Evolutionary conservation across 2,797 vertebrate genomes (phyloP), one percentile per base, ranked within the genome.

Genomic region (Philypnodon macrostomus): DNA sequence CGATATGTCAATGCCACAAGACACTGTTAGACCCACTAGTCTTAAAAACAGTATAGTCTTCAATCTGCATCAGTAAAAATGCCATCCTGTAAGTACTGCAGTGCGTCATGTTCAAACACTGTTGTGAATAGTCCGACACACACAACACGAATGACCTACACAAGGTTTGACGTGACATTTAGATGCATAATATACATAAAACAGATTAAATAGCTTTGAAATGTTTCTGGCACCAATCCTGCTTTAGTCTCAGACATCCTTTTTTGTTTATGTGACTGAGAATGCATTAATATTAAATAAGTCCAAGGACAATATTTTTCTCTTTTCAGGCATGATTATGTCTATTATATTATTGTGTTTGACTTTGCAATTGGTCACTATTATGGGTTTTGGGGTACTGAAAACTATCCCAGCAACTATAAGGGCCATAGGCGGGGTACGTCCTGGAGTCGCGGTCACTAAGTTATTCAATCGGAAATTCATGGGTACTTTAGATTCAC

Each of bases 51-150:
- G n/a, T n/a, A 39, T 18, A 12, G 21, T 23, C 21, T 3, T 23
- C 4, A 29, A n/a, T n/a, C n/a, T n/a, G n/a, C 4, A 31, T 19
- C 34, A 2, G 32, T 29, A 18, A 44, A 76, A 83, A 84, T 77
- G 75, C 59, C 66, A 78, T 33, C 42, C 53, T 5, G 14, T 33
- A 48, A 70, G 40, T 60, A 46, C 48, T 42, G 50, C 44, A 54
- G 60, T 57, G 57, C 46, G 15, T 51, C 48, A 67, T 80, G 66
- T 70, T 60, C 50, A 67, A 37, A 77, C 64, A 69, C 38, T 67
- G 36, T 19, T 42, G 29, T 38, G 55, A 47, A 74, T 63, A 63
- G 54, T 63, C 27, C 34, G 55, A 55, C 17, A 40, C 40, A 47
- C 24, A 68, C 47, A 41, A 67, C 67, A 74, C 26, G 4, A 32